Conservation (phyloP, 2,888 invertebrate species). For the Helicoverpa assulta region DNA sequence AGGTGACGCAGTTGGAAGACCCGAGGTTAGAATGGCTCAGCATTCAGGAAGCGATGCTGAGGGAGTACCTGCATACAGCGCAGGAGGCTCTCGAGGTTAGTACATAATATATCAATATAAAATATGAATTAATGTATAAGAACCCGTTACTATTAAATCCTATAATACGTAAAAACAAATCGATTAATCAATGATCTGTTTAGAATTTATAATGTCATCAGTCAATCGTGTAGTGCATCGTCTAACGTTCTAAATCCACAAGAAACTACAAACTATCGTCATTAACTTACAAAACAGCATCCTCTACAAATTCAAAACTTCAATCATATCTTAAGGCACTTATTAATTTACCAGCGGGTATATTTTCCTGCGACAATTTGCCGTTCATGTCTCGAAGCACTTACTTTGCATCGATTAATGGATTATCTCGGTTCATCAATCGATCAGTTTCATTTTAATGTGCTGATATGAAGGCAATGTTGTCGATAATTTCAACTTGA, state of each 20-base stretch:
- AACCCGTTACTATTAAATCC: background rate
- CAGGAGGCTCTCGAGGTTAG: conserved; percentile 98
- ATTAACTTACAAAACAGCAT: background rate
- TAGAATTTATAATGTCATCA: background rate
- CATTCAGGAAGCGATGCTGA: conserved; percentile 98
- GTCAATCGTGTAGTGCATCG: background rate
- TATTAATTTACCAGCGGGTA: conserved; percentile 25
- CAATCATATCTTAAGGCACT: conserved; percentile 28
- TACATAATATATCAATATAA: conserved; percentile 16
- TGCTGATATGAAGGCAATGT: conserved; percentile 55
- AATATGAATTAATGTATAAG: background rate
- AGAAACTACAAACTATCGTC: conserved; percentile 3
- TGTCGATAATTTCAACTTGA: conserved; percentile 59
- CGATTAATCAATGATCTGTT: background rate
- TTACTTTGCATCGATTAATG: conserved; percentile 57
- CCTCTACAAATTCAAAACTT: conserved; percentile 10
- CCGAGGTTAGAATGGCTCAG: conserved; percentile 99
- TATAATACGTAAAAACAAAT: background rate
- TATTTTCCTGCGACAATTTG: conserved; percentile 47
- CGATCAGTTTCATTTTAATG: conserved; percentile 61
- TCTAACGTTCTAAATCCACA: conserved; percentile 2
- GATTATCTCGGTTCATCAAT: conserved; percentile 60
- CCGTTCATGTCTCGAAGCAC: conserved; percentile 43
- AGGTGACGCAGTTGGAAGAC: conserved; percentile 98
- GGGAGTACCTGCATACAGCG: conserved; percentile 98